A percentile compares a stretch with the other conserved stretches of the same genome.
Evolutionary conservation across 30 jellyfish, hydroid and myxozoan species (phyloP).

Genomic region (Hydractinia echinata): DNA sequence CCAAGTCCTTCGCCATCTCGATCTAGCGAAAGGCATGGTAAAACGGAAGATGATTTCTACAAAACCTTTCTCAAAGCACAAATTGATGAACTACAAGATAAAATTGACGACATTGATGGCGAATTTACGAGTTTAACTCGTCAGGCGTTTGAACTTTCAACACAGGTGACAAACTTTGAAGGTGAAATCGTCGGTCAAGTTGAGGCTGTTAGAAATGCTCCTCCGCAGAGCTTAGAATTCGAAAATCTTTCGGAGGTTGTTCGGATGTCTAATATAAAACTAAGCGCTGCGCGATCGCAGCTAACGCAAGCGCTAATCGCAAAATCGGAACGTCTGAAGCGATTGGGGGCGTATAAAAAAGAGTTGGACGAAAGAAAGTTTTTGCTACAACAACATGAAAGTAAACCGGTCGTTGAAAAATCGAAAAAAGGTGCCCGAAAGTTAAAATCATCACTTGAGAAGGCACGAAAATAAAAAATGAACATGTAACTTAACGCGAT

Average conservation of each 20-base stretch:
- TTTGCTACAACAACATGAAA: constrained; percentile 58
- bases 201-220: constrained; percentile 67
- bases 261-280: constrained; percentile 46
- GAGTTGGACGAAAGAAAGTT: constrained; percentile 54
- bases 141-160: constrained; percentile 62
- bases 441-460: constrained; percentile 1
- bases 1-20: background rate
- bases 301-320: constrained; percentile 73
- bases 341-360: constrained; percentile 50
- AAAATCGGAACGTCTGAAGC: constrained; percentile 56
- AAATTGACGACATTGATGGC: constrained; percentile 65
- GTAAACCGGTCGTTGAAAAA: constrained; percentile 34
- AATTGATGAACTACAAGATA: constrained; percentile 73
- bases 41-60: constrained; percentile 62
- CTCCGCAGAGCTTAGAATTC: constrained; percentile 36
- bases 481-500: no score
- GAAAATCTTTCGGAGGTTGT: constrained; percentile 42
- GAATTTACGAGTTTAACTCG: constrained; percentile 65
- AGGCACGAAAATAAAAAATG: background rate
- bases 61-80: constrained; percentile 77
- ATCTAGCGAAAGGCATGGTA: constrained; percentile 34
- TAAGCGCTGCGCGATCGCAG: constrained; percentile 77
- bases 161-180: constrained; percentile 57
- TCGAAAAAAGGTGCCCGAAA: background rate
- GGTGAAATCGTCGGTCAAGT: constrained; percentile 65